Evolutionary conservation across 2,113 vertebrate species (phyloP).

Genomic region (Poecilia latipinna): DNA sequence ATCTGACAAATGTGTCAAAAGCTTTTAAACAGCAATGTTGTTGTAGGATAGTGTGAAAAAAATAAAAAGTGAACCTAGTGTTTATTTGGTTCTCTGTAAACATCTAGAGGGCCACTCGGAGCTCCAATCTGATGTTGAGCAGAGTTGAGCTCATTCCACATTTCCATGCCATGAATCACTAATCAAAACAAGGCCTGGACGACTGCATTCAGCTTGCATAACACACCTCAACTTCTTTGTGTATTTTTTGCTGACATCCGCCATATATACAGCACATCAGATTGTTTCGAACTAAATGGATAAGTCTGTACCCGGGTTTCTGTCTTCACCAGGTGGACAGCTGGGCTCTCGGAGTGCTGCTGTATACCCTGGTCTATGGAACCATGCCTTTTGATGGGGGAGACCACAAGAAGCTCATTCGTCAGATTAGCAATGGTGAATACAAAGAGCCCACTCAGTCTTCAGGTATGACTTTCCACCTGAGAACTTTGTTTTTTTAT

Average conservation of each 20-base stretch:
- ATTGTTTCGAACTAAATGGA: not conserved
- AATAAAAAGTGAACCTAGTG: constrained; percentile 3
- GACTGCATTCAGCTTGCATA: constrained; percentile 12
- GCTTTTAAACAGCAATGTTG: constrained; percentile 12
- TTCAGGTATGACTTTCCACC: constrained; percentile 84
- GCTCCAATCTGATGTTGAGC: constrained; percentile 16
- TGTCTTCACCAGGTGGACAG: constrained; percentile 89
- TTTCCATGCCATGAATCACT: constrained; percentile 41
- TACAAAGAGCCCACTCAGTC: constrained; percentile 98
- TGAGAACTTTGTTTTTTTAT: too few species aligned
- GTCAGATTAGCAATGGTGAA: constrained; percentile 98
- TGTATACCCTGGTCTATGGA: constrained; percentile 97
- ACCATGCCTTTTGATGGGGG: constrained; percentile 98
- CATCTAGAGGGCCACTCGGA: constrained; percentile 14
- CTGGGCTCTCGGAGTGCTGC: constrained; percentile 97
- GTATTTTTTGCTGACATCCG: not conserved
- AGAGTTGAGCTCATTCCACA: constrained; percentile 37
- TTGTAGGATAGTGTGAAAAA: not conserved
- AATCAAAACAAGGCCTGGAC: constrained; percentile 28
- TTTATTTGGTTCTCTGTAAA: constrained; percentile 31
- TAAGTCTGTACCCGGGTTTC: not conserved
- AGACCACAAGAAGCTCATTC: constrained; percentile 97
- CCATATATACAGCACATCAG: not conserved
- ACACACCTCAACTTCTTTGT: constrained; percentile 8
- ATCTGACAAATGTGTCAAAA: constrained; percentile 1